Evolutionary conservation across 64 coral and sea anemone species (phyloP).

Genomic region (Porites australiensis): DNA sequence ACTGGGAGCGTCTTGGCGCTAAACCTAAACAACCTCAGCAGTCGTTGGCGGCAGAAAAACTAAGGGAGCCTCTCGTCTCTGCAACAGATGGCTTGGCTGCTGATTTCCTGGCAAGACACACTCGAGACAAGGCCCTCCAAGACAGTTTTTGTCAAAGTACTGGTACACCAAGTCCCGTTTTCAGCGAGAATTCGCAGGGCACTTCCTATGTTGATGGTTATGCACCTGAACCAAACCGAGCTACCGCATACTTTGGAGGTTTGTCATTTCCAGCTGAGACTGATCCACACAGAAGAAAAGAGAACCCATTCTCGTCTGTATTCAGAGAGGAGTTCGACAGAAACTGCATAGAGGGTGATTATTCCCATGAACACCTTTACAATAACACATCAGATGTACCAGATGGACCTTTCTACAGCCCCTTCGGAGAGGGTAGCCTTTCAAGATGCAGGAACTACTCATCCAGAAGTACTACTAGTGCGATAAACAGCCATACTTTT

Average conservation of each 20-base stretch:
- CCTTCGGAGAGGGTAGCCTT: too few relatives aligned
- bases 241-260: background rate
- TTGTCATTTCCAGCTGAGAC: background rate
- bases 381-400: background rate
- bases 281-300: background rate
- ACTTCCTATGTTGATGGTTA: background rate
- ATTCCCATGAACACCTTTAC: background rate
- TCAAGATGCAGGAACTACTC: too few relatives aligned
- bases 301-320: background rate
- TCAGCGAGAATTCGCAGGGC: background rate
- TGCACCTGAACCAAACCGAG: background rate
- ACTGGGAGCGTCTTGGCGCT: slow-evolving; percentile 6
- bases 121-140: background rate
- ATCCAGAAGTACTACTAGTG: too few relatives aligned
- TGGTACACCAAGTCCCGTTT: too few relatives aligned
- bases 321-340: background rate
- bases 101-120: background rate
- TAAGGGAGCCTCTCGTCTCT: background rate
- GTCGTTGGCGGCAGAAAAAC: background rate
- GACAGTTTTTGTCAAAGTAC: background rate
- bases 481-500: too few relatives aligned
- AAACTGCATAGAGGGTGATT: background rate
- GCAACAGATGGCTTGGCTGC: background rate
- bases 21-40: background rate
- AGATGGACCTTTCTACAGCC: too few relatives aligned